Conservation (phyloP, 2,888 invertebrate species). For the Neoascia interrupta region DNA sequence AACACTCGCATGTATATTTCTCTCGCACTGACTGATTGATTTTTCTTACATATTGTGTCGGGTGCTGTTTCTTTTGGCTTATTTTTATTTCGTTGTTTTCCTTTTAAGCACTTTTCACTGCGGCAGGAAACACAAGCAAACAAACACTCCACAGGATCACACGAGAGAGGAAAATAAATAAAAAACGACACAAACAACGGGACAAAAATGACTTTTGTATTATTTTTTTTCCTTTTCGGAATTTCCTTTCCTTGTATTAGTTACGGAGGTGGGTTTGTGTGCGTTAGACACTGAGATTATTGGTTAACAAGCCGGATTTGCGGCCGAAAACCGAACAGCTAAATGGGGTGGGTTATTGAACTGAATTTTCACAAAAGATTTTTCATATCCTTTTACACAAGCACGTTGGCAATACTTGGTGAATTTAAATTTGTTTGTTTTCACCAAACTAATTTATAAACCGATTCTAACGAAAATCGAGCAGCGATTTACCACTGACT, state of each 20-base stretch:
- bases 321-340: not conserved
- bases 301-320: slow-evolving; percentile 16
- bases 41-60: slow-evolving; percentile 15
- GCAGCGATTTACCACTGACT: too few species aligned
- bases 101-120: slow-evolving; percentile 43
- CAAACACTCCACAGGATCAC: slow-evolving; percentile 20
- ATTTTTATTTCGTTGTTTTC: slow-evolving; percentile 21
- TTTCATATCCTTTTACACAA: slow-evolving; percentile 6
- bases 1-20: slow-evolving; percentile 16
- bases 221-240: slow-evolving; percentile 31
- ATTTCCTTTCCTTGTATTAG: slow-evolving; percentile 1
- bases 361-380: not conserved
- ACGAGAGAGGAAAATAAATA: slow-evolving; percentile 5
- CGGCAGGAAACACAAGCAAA: slow-evolving; percentile 48
- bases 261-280: not conserved
- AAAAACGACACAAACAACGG: slow-evolving; percentile 11
- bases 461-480: slow-evolving; percentile 14
- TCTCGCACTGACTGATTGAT: slow-evolving; percentile 27
- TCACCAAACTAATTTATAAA: not conserved
- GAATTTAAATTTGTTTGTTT: not conserved
- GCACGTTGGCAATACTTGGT: not conserved
- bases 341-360: not conserved
- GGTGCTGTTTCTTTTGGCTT: slow-evolving; percentile 4
- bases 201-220: slow-evolving; percentile 31
- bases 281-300: slow-evolving; percentile 16